These are phyloP conservation scores for Drosophila mettleri DNA, from an alignment of 2,888 invertebrate species.

Conservation along the genomic window DNA sequence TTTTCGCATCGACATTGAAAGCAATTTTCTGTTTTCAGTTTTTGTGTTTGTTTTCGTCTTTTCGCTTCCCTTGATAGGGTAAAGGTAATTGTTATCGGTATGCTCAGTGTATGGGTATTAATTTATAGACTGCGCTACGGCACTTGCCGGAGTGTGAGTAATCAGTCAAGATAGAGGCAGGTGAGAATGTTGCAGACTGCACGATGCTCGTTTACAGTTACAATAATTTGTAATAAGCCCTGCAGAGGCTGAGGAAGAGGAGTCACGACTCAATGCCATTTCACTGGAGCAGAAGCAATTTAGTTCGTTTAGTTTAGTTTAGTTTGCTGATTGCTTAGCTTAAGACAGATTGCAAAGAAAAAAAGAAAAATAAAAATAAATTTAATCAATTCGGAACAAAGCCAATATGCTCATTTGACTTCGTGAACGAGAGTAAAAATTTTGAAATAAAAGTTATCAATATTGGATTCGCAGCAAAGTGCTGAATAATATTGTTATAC, in stretches of 20 bases:
- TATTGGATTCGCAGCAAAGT: not conserved
- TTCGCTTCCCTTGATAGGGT: constrained; percentile 55
- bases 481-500: not conserved
- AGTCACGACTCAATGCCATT: too few species aligned
- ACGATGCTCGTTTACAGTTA: too few species aligned
- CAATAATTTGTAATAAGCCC: too few species aligned
- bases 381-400: too few species aligned
- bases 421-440: not conserved
- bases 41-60: not conserved
- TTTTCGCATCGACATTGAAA: constrained; percentile 59
- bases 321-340: too few species aligned
- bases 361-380: too few species aligned
- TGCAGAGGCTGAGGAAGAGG: too few species aligned
- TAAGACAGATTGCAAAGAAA: too few species aligned
- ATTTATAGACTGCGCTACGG: constrained; percentile 31
- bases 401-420: not conserved
- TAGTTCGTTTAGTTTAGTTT: too few species aligned
- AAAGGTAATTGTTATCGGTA: constrained; percentile 65
- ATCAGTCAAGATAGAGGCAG: not conserved
- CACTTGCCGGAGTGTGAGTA: not conserved
- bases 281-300: too few species aligned
- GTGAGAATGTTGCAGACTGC: not conserved
- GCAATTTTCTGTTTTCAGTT: constrained; percentile 29
- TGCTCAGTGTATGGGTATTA: constrained; percentile 5
- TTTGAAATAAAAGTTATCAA: constrained; percentile 3